These are phyloP conservation scores for Phalacrocorax carbo DNA, from an alignment of 2,113 vertebrate species.

Conservation along the genomic window DNA sequence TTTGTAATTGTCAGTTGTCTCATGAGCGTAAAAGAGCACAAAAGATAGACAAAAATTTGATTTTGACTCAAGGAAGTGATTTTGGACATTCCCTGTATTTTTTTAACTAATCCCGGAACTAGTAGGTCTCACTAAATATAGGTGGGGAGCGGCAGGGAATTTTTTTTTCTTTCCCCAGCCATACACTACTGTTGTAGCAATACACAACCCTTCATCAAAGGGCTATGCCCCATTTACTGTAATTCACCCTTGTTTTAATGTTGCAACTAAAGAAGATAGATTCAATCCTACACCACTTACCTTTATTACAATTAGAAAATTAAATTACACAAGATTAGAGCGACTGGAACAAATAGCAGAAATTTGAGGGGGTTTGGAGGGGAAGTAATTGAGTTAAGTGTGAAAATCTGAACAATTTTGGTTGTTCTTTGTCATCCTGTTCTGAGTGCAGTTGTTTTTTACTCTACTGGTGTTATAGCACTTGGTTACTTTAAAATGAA, in stretches of 20 bases:
- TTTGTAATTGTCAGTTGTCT: neutral
- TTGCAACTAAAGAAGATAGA: neutral
- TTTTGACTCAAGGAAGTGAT: neutral
- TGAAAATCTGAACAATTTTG: neutral
- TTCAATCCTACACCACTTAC: neutral
- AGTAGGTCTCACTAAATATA: neutral
- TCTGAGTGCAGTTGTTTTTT: neutral
- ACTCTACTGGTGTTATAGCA: neutral
- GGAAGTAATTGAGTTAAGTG: neutral
- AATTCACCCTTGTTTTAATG: neutral
- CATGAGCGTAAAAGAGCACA: neutral
- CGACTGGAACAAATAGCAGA: neutral
- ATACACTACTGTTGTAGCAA: neutral
- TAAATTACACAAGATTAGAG: neutral
- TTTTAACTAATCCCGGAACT: neutral
- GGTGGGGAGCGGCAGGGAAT: neutral
- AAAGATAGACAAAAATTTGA: too few species aligned
- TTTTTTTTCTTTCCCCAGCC: neutral
- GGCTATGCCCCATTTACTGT: neutral
- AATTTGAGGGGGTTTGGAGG: neutral
- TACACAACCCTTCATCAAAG: neutral
- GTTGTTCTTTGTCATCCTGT: neutral
- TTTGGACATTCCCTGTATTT: neutral
- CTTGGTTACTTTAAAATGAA: neutral
- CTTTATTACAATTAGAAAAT: neutral